A percentile compares a stretch with the other conserved stretches of the same genome.
These are phyloP conservation scores for Prenolepis imparis DNA, from an alignment of 2,888 invertebrate genomes.

Conservation along the genomic window DNA sequence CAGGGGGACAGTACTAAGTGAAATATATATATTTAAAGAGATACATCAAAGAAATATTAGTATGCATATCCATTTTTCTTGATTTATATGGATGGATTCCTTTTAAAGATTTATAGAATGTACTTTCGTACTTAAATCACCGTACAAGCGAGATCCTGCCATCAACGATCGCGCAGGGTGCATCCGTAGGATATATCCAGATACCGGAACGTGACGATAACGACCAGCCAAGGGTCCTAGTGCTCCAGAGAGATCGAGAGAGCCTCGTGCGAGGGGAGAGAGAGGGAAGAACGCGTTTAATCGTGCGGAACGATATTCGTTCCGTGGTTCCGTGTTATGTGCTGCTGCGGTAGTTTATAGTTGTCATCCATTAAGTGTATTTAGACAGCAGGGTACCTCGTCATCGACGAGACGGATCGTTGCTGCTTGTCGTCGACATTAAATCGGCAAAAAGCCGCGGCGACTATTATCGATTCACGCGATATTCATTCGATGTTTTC, in stretches of 20 bases:
- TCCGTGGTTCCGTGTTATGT: conserved; percentile 75
- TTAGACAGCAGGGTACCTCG: conserved; percentile 71
- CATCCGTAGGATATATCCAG: conserved; percentile 17
- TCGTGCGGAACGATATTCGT: conserved; percentile 80
- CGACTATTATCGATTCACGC: conserved; percentile 56
- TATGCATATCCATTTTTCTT: neutral
- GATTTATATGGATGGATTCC: conserved; percentile 3
- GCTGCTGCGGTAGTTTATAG: conserved; percentile 78
- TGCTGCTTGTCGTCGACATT: conserved; percentile 70
- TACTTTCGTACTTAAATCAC: conserved; percentile 18
- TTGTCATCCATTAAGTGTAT: conserved; percentile 79
- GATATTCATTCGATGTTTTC: conserved; percentile 66
- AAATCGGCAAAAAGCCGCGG: conserved; percentile 55
- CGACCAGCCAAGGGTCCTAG: conserved; percentile 43
- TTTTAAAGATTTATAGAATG: conserved; percentile 40
- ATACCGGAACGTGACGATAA: conserved; percentile 49
- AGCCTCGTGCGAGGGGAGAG: too few species aligned
- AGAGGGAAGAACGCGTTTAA: conserved; percentile 65
- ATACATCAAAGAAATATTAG: too few species aligned
- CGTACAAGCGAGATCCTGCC: conserved; percentile 13
- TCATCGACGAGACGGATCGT: conserved; percentile 70
- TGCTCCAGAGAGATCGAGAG: conserved; percentile 35
- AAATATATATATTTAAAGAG: neutral
- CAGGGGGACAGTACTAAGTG: neutral
- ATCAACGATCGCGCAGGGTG: conserved; percentile 44